Conservation (phyloP, 2,797 vertebrate species). For the Salmo trutta region DNA sequence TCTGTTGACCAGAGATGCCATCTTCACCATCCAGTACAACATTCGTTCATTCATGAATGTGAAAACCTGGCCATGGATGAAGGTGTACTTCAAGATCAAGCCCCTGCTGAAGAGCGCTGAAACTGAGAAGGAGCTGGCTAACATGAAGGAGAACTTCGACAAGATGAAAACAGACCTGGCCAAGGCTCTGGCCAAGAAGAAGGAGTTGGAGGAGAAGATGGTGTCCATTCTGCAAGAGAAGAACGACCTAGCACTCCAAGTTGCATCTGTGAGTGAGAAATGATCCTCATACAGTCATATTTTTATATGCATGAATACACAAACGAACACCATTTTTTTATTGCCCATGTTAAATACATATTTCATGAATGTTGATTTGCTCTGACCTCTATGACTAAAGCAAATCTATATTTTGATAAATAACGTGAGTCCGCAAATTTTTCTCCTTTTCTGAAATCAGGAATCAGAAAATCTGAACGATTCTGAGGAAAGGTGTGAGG, state of each 20-base stretch:
- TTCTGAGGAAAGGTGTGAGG: conserved; percentile 1
- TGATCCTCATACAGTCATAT: not conserved
- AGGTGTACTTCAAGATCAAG: conserved; percentile 86
- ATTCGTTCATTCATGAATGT: conserved; percentile 82
- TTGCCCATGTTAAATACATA: not conserved
- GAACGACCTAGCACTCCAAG: conserved; percentile 78
- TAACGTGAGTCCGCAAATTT: not conserved
- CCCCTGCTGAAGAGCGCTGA: conserved; percentile 82
- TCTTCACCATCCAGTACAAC: conserved; percentile 81
- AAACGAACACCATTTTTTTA: not conserved
- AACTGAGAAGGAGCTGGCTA: conserved; percentile 83
- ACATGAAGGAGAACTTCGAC: conserved; percentile 73
- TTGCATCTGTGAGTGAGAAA: not conserved
- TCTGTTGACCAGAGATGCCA: conserved; percentile 62
- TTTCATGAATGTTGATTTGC: not conserved
- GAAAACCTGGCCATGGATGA: conserved; percentile 86
- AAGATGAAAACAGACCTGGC: conserved; percentile 72
- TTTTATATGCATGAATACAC: not conserved
- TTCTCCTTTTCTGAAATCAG: not conserved
- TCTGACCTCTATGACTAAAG: not conserved
- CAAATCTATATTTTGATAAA: not conserved
- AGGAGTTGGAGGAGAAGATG: conserved; percentile 79
- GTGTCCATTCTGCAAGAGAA: conserved; percentile 79
- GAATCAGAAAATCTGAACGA: not conserved
- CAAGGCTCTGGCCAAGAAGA: conserved; percentile 78